These are phyloP conservation scores for Agrochola macilenta DNA, from an alignment of 2,888 invertebrate species.

Conservation along the genomic window DNA sequence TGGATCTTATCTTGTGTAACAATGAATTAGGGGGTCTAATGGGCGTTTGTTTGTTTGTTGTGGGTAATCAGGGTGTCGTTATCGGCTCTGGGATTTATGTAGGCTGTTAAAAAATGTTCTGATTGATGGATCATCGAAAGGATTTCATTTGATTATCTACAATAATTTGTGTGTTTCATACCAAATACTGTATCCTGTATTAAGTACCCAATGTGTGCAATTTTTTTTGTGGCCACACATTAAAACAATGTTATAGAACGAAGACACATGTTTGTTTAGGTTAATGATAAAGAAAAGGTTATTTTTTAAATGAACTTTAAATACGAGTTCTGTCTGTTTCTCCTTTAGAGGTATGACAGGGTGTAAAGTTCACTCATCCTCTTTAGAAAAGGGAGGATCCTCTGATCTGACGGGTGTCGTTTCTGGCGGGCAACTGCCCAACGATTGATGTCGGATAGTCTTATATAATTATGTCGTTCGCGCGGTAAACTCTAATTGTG, in stretches of 20 bases:
- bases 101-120: background rate
- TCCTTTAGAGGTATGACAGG: too few relatives aligned
- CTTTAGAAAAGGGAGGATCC: too few relatives aligned
- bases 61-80: slow-evolving; percentile 4
- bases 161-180: background rate
- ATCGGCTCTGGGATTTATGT: background rate
- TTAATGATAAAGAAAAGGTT: background rate
- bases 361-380: too few relatives aligned
- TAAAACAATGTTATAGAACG: background rate
- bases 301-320: background rate
- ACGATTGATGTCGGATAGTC: too few relatives aligned
- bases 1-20: slow-evolving; percentile 39
- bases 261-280: background rate
- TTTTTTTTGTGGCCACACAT: background rate
- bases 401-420: too few relatives aligned
- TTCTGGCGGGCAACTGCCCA: too few relatives aligned
- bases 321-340: background rate
- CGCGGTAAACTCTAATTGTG: too few relatives aligned
- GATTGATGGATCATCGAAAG: background rate
- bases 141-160: background rate
- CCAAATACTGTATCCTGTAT: background rate
- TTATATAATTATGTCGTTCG: too few relatives aligned
- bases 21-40: slow-evolving; percentile 28
- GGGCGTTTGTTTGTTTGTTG: slow-evolving; percentile 13
- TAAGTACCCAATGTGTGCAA: background rate